Percentiles rank a stretch among this genome's conserved stretches.
Conservation (phyloP, 2,797 vertebrate species). For the Dermochelys coriacea region DNA sequence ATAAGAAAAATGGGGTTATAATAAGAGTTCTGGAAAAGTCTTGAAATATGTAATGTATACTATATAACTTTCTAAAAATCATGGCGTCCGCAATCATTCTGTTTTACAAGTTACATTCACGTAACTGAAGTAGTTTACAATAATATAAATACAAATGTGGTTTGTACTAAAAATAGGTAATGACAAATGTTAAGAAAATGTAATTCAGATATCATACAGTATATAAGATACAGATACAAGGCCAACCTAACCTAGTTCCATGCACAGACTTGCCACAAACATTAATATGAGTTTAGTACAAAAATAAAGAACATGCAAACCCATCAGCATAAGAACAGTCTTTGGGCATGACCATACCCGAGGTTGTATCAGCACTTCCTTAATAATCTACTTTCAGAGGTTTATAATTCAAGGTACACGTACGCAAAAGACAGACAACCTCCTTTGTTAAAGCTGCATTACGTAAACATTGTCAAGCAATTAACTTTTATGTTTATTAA, state of each 20-base stretch:
- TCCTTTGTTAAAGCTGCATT: too few species aligned
- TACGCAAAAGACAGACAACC: too few species aligned
- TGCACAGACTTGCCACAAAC: background rate
- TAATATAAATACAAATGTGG: background rate
- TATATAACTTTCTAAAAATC: accelerated
- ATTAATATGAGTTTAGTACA: background rate
- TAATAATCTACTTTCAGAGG: conserved; percentile 41
- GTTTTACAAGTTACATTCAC: background rate
- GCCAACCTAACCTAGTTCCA: background rate
- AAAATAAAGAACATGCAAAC: background rate
- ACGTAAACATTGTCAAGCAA: too few species aligned
- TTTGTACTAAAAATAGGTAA: background rate
- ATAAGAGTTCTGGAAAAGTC: background rate
- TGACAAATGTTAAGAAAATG: background rate
- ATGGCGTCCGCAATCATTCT: background rate
- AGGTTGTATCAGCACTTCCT: conserved; percentile 26
- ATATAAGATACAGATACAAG: background rate
- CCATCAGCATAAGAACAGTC: too few species aligned
- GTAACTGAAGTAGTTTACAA: background rate
- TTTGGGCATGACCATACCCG: background rate
- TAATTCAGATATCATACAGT: background rate
- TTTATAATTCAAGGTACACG: conserved; percentile 24
- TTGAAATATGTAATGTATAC: background rate
- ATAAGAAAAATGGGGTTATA: background rate
- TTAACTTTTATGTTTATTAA: too few species aligned